Evolutionary conservation across 2,797 vertebrate species (phyloP).

Genomic region (Arremon aurantiirostris): DNA sequence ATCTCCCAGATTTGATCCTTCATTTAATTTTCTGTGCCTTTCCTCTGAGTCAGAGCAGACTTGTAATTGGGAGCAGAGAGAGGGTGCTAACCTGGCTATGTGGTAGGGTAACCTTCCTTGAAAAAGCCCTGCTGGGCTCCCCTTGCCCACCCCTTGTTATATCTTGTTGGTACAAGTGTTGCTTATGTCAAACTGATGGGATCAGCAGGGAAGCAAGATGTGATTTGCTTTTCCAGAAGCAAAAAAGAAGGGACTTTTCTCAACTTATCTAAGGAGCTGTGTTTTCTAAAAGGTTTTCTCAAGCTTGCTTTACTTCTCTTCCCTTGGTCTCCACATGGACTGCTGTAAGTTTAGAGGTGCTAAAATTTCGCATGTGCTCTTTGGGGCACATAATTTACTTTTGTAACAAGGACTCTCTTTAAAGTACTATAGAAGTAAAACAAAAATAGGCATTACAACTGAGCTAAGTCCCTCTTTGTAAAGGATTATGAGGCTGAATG

Average conservation of each 20-base stretch:
- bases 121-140: background rate
- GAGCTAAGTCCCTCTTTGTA: background rate
- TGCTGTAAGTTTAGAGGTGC: background rate
- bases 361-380: background rate
- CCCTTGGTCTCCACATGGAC: background rate
- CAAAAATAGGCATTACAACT: background rate
- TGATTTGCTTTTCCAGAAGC: background rate
- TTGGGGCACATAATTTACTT: background rate
- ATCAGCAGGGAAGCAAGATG: background rate
- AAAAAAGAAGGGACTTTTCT: background rate
- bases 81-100: background rate
- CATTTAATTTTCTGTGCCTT: background rate
- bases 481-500: background rate
- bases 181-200: background rate
- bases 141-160: background rate
- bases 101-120: background rate
- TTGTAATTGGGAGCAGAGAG: background rate
- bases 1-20: background rate
- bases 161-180: background rate
- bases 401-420: background rate
- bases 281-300: background rate
- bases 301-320: background rate
- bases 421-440: background rate
- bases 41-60: background rate
- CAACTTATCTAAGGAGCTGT: background rate